Evolutionary conservation across 2,113 vertebrate species (phyloP), one percentile per base, ranked within the genome.

Genomic region (Podarcis cretensis): DNA sequence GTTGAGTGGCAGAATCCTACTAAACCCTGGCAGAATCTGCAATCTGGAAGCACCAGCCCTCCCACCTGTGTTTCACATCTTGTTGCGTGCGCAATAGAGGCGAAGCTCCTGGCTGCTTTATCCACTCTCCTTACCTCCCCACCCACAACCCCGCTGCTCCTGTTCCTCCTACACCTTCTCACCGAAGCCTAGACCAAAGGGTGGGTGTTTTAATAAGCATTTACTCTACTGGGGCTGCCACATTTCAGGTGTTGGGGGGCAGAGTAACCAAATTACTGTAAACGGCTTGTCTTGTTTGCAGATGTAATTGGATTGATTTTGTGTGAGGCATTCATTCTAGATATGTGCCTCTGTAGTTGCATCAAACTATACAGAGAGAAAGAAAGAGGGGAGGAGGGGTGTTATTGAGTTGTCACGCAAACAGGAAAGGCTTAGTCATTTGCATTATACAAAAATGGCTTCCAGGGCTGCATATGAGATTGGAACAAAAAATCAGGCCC

Each of bases 201-300:
- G 35, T 81, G 57, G 27, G 69, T 86, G 63, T 69, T 75, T 89
- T 91, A 81, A 93, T 68, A 18, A 90, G 89, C 32, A n/a, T 86
- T 40, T 65, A 86, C 90, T 87, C 91, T 86, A 69, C 10, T 0
- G 1, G 66, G 78, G 90, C 89, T 87, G 75, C 37, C 48, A 21
- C 16, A 30, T 87, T 86, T 54, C 75, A 89, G 86, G 78, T 89
- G 32, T 0, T 81, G 87, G 27, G 18, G 20, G 43, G 20, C 48
- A 32, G 83, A 90, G 86, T 96, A 95, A 95, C 93, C 92, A 87
- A 93, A 93, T 96, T 94, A 95, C 87, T 85, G 91, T 95, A 95
- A 96, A 82, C 86, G 87, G 94, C 88, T 92, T 91, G 88, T 94
- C 92, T 93, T 92, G 93, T 94, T 96, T 95, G 93, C 92, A 85